Conservation (phyloP, 2,113 vertebrate species). For the Melanocharis versteri region DNA sequence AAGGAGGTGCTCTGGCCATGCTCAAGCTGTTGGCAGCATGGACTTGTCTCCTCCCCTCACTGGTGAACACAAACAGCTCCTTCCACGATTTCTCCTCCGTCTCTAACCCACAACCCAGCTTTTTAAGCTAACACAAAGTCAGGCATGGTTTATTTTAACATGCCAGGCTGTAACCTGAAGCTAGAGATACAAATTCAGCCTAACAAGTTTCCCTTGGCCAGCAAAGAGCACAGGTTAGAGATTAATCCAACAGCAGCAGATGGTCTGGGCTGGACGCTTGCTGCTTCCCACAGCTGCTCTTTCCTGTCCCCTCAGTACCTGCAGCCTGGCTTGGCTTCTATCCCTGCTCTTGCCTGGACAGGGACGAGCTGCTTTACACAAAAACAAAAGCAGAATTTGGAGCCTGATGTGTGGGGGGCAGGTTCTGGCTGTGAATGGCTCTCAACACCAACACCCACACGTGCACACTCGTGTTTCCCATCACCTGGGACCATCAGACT, state of each 20-base stretch:
- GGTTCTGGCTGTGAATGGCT: background rate
- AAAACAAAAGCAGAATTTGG: background rate
- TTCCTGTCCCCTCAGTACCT: background rate
- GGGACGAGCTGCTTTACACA: background rate
- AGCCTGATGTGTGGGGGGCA: background rate
- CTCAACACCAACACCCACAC: background rate
- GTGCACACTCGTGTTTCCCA: background rate
- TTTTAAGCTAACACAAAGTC: background rate
- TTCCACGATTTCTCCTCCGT: background rate
- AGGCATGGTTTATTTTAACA: background rate
- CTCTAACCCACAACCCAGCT: background rate
- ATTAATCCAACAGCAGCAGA: constrained; percentile 33
- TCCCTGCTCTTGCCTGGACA: background rate
- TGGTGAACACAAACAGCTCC: background rate
- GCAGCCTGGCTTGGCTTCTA: background rate
- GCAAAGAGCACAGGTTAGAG: constrained; percentile 7
- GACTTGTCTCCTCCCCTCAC: background rate
- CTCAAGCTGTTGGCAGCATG: background rate
- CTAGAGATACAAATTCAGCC: constrained; percentile 14
- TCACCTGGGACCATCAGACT: background rate
- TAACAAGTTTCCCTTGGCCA: background rate
- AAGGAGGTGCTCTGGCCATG: background rate
- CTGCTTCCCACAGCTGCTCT: background rate
- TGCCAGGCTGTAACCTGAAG: background rate
- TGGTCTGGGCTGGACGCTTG: background rate